Evolutionary conservation across 2,113 vertebrate genomes (phyloP).

Genomic region (Chaenocephalus aceratus): DNA sequence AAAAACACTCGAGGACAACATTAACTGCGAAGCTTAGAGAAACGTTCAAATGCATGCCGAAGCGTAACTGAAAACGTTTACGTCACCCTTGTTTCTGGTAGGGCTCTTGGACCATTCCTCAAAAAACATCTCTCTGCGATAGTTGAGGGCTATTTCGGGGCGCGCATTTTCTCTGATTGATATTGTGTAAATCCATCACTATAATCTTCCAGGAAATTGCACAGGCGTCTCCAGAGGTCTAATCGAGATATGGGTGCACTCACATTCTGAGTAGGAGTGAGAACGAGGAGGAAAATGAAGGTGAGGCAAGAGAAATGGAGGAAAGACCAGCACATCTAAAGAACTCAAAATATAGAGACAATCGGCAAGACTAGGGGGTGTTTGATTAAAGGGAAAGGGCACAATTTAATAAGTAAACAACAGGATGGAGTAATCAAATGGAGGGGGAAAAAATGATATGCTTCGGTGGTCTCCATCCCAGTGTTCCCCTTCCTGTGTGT

Average conservation of each 20-base stretch:
- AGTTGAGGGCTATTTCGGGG: slow-evolving; percentile 40
- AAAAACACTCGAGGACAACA: neutral
- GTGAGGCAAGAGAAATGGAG: slow-evolving; percentile 35
- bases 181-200: slow-evolving; percentile 69
- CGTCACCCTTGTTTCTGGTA: slow-evolving; percentile 13
- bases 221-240: slow-evolving; percentile 53
- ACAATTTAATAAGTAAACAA: slow-evolving; percentile 48
- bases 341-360: slow-evolving; percentile 5
- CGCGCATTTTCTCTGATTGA: slow-evolving; percentile 64
- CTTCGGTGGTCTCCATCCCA: slow-evolving; percentile 46
- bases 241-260: slow-evolving; percentile 58
- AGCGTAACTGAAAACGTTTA: neutral
- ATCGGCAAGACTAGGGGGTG: neutral
- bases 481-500: slow-evolving; percentile 28
- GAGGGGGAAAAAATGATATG: slow-evolving; percentile 21
- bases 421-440: slow-evolving; percentile 36
- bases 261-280: slow-evolving; percentile 30
- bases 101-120: slow-evolving; percentile 11
- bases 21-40: neutral
- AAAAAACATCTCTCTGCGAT: slow-evolving; percentile 13
- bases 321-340: slow-evolving; percentile 4
- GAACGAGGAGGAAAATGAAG: slow-evolving; percentile 45
- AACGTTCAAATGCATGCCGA: neutral
- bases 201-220: slow-evolving; percentile 74
- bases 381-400: slow-evolving; percentile 7